Conservation (phyloP, 2,113 vertebrate genomes). For the Melozone crissalis region DNA sequence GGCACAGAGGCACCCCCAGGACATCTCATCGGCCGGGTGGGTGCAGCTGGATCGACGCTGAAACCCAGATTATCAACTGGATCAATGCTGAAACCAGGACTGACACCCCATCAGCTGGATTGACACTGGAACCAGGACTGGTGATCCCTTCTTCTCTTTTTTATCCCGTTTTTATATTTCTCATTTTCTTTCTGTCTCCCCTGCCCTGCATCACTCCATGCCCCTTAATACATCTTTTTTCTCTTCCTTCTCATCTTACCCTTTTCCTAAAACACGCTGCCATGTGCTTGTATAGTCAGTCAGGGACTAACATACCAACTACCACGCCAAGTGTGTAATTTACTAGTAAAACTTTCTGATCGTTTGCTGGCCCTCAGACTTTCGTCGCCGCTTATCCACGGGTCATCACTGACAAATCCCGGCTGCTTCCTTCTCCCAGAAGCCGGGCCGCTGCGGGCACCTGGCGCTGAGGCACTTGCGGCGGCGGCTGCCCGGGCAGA, state of each 20-base stretch:
- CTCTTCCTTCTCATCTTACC: neutral
- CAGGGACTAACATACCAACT: neutral
- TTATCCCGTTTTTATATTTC: neutral
- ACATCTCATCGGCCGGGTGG: fast-evolving
- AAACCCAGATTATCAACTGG: neutral
- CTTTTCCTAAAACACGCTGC: neutral
- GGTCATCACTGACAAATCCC: fast-evolving
- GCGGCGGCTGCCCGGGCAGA: neutral
- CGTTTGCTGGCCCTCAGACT: neutral
- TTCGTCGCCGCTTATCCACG: neutral
- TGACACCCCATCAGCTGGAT: neutral
- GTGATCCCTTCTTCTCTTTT: neutral
- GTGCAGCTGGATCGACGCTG: fast-evolving
- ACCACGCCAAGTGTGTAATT: neutral
- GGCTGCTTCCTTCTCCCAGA: neutral
- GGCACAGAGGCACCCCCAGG: neutral
- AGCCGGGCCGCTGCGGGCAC: neutral
- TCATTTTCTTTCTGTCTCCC: neutral
- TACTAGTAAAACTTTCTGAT: neutral
- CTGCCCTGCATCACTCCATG: fast-evolving
- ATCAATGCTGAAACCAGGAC: neutral
- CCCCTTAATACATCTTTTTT: neutral
- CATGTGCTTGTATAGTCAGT: neutral
- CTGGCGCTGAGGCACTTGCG: neutral
- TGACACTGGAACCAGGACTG: neutral